Conservation (phyloP, 2,888 invertebrate species). For the Tetanocera ferruginea region DNA sequence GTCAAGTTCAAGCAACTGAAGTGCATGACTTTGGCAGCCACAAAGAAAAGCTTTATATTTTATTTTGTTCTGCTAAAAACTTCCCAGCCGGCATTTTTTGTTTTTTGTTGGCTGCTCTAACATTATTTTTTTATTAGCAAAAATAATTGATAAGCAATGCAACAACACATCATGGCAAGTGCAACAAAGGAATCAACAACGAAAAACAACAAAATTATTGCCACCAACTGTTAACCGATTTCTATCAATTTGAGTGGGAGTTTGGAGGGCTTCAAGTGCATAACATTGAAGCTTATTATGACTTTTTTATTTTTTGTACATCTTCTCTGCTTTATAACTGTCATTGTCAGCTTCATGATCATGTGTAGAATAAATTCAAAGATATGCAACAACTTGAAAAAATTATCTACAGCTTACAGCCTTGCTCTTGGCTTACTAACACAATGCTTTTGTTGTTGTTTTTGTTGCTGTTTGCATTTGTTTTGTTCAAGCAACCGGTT, state of each 20-base stretch:
- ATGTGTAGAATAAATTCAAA: neutral
- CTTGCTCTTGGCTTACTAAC: slow-evolving; percentile 24
- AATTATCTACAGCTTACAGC: neutral
- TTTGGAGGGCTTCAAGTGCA: neutral
- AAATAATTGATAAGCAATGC: neutral
- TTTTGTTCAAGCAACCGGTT: neutral
- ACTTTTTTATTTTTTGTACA: neutral
- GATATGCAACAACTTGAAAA: neutral
- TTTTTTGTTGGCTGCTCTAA: neutral
- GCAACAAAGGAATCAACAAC: neutral
- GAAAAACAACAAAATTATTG: neutral
- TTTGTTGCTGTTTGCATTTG: neutral
- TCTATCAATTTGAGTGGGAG: neutral
- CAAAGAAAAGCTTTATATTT: neutral
- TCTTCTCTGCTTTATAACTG: neutral
- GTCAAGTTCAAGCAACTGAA: neutral
- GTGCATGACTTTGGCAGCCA: neutral
- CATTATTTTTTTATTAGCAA: neutral
- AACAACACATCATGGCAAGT: neutral
- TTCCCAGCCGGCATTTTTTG: neutral
- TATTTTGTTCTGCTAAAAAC: neutral
- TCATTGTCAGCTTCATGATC: neutral
- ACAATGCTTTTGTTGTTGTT: neutral
- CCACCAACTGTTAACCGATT: neutral
- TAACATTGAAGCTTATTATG: neutral